Conservation (phyloP, 2,797 vertebrate species). For the Pseudopleuronectes americanus region DNA sequence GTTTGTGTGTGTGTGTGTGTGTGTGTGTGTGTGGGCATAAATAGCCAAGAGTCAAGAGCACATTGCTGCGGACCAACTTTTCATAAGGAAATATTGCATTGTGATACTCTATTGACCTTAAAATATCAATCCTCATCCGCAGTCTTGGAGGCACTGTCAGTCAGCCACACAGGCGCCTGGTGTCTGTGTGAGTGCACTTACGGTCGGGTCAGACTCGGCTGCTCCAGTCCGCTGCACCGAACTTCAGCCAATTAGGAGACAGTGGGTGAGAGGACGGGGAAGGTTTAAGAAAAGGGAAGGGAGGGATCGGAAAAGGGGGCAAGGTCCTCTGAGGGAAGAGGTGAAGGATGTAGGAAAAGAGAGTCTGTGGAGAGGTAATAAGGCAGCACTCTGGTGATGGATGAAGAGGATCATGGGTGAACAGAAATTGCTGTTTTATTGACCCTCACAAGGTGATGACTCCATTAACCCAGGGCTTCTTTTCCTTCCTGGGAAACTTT, state of each 20-base stretch:
- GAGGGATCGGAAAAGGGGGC: background rate
- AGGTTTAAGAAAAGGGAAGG: constrained; percentile 7
- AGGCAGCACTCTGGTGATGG: constrained; percentile 17
- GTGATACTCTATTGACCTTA: constrained; percentile 23
- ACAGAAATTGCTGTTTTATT: constrained; percentile 19
- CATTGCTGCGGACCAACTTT: background rate
- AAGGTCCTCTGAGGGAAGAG: constrained; percentile 3
- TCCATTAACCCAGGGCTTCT: constrained; percentile 4
- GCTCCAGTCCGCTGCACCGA: constrained; percentile 9
- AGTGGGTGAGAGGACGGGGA: constrained; percentile 10
- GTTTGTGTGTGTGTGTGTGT: background rate
- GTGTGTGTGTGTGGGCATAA: background rate
- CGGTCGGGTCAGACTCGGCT: constrained; percentile 23
- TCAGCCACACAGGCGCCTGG: constrained; percentile 3
- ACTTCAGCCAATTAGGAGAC: constrained; percentile 41
- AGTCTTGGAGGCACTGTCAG: constrained; percentile 20
- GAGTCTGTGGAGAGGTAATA: constrained; percentile 1
- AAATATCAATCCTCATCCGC: constrained; percentile 18
- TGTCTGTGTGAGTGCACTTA: constrained; percentile 6
- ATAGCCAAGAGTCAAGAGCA: background rate
- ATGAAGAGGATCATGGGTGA: constrained; percentile 1
- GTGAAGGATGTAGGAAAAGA: constrained; percentile 4
- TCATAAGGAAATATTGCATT: constrained; percentile 13
- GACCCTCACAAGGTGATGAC: constrained; percentile 3
- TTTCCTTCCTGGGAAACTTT: background rate